A percentile compares a stretch with the other conserved stretches of the same genome.
Conservation (phyloP, 2,113 vertebrate species). For the Cephalopterus ornatus region DNA sequence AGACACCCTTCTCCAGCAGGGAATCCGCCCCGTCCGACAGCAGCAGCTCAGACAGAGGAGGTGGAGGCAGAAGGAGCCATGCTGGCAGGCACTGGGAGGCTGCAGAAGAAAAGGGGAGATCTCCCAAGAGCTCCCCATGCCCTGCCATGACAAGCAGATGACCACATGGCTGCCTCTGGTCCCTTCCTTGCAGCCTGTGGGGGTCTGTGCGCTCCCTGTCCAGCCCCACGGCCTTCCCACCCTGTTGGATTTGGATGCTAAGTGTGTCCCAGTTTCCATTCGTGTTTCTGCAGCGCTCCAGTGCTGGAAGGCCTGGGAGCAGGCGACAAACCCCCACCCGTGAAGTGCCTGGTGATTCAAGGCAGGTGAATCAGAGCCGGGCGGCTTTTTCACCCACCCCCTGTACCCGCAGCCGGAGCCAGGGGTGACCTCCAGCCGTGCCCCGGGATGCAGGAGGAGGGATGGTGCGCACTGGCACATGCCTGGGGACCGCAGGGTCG, state of each 20-base stretch:
- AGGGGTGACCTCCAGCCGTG: accelerated
- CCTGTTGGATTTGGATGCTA: background rate
- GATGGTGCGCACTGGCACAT: accelerated
- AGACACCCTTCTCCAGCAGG: background rate
- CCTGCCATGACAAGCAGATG: background rate
- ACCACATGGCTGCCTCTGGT: background rate
- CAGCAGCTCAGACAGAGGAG: background rate
- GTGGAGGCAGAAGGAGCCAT: background rate
- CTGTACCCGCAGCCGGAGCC: background rate
- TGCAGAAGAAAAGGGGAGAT: background rate
- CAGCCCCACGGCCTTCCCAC: background rate
- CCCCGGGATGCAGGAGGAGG: background rate
- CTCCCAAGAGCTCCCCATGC: background rate
- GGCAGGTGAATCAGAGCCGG: background rate
- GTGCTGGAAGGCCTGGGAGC: background rate
- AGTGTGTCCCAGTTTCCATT: background rate
- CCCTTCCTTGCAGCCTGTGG: accelerated
- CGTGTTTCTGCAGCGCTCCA: background rate
- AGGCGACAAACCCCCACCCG: background rate
- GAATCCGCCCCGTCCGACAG: accelerated
- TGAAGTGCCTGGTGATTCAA: background rate
- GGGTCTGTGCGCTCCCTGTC: accelerated
- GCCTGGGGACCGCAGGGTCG: background rate
- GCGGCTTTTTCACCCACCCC: background rate
- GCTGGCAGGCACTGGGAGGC: background rate